Evolutionary conservation across 2,113 vertebrate species (phyloP).

Genomic region (Lagopus muta): DNA sequence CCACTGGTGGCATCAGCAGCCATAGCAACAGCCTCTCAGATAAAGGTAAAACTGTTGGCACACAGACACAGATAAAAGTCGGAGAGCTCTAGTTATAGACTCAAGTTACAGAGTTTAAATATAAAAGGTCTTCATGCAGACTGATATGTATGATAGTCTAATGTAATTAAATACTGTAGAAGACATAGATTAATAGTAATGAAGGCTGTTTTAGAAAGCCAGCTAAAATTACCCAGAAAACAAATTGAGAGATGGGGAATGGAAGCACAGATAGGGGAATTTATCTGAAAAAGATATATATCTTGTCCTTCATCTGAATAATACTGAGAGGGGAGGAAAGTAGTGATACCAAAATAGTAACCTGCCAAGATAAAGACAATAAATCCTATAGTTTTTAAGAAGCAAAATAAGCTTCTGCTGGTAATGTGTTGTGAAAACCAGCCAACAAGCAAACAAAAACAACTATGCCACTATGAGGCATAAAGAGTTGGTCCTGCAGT

Average conservation of each 20-base stretch:
- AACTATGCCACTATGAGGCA: neutral
- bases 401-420: neutral
- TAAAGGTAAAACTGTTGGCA: neutral
- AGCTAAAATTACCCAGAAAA: slow-evolving; percentile 58
- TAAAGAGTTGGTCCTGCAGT: neutral
- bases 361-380: neutral
- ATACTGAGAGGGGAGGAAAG: neutral
- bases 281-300: neutral
- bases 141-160: neutral
- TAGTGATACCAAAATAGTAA: neutral
- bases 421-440: neutral
- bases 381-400: neutral
- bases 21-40: neutral
- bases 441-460: neutral
- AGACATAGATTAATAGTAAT: slow-evolving; percentile 51
- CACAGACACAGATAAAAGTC: neutral
- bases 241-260: neutral
- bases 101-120: slow-evolving; percentile 17
- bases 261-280: neutral
- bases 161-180: slow-evolving; percentile 21
- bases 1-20: accelerated
- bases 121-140: slow-evolving; percentile 42
- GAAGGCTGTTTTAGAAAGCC: slow-evolving; percentile 47
- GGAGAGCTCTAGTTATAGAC: slow-evolving; percentile 31
- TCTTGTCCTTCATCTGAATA: neutral